Evolutionary conservation across 2,888 invertebrate genomes (phyloP).

Genomic region (Malthinus seriepunctatus): DNA sequence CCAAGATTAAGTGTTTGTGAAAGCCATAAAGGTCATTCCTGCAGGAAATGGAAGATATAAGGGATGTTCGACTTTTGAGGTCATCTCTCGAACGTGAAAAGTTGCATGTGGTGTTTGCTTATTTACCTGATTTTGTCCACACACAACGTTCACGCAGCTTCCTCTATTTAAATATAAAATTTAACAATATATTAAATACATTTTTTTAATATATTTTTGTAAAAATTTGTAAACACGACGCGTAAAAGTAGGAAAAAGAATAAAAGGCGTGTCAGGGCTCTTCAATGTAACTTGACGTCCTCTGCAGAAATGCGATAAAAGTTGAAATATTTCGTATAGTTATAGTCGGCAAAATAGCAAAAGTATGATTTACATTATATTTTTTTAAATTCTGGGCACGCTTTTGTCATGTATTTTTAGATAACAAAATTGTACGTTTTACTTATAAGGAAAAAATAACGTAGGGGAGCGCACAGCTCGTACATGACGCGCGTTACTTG

Average conservation of each 20-base stretch:
- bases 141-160: neutral
- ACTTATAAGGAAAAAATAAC: too few relatives aligned
- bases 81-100: slow-evolving; percentile 33
- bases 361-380: slow-evolving; percentile 18
- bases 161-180: too few relatives aligned
- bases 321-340: slow-evolving; percentile 29
- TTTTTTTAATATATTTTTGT: slow-evolving; percentile 3
- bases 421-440: slow-evolving; percentile 8
- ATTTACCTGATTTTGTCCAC: slow-evolving; percentile 5
- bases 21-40: slow-evolving; percentile 41
- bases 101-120: slow-evolving; percentile 33
- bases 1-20: slow-evolving; percentile 37
- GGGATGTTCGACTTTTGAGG: slow-evolving; percentile 33
- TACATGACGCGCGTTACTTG: too few relatives aligned
- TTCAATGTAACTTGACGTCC: slow-evolving; percentile 28
- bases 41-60: slow-evolving; percentile 36
- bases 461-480: too few relatives aligned
- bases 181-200: neutral
- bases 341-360: slow-evolving; percentile 21
- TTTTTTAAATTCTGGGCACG: slow-evolving; percentile 16
- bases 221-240: slow-evolving; percentile 13
- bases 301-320: slow-evolving; percentile 28
- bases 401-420: slow-evolving; percentile 19
- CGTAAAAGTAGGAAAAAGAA: slow-evolving; percentile 21
- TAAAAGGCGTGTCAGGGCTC: slow-evolving; percentile 20